Base-by-base conservation (phyloP, 2,113 vertebrate species). In the Proteles cristata region DNA sequence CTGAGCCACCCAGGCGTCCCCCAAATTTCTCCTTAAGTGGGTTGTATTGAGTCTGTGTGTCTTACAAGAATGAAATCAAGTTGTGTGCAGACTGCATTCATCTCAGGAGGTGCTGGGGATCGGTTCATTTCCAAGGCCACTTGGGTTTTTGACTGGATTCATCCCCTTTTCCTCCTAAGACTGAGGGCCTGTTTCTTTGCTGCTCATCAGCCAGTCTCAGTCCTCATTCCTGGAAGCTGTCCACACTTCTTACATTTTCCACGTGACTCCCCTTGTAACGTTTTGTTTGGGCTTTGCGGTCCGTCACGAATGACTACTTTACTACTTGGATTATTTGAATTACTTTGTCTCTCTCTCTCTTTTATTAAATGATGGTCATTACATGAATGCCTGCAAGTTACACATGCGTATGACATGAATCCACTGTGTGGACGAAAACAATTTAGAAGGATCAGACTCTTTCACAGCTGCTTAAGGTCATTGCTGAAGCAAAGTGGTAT, bases 171-270 rank as follows among this genome's bases (percentile, higher is more conserved):
- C 45, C 1, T 31, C 16, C 25, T 0, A 0, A 48, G 31, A 4
- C n/a, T 1, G 10, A 76, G 19, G 25, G 1, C 16, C 39, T 19
- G 8, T 10, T 15, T 21, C 58, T 23, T 45, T 0, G 0, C 31
- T 26, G 45, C 21, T 17, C 0, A 4, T 16, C 55, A 7, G 2
- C 1, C 2, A 2, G 4, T 5, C 16, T n/a, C 45, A 2, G 12
- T 16, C 58, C 26, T 35, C 17, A 16, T 31, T 21, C 26, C 28
- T 3, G 1, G 17, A 12, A 7, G 12, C 43, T 4, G 0, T 48
- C 26, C 31, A 3, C 11, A 0, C 33, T 63, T 3, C 31, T 3
- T 14, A 2, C 3, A 11, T 5, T 14, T 48, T 7, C 3, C 31
- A 4, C 0, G 2, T 0, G 58, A 39, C 33, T 35, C 25, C 43